Evolutionary conservation across 1,140 invertebrate genomes (phyloP), one percentile per base, ranked within the genome.

Genomic region (Bombus pascuorum): DNA sequence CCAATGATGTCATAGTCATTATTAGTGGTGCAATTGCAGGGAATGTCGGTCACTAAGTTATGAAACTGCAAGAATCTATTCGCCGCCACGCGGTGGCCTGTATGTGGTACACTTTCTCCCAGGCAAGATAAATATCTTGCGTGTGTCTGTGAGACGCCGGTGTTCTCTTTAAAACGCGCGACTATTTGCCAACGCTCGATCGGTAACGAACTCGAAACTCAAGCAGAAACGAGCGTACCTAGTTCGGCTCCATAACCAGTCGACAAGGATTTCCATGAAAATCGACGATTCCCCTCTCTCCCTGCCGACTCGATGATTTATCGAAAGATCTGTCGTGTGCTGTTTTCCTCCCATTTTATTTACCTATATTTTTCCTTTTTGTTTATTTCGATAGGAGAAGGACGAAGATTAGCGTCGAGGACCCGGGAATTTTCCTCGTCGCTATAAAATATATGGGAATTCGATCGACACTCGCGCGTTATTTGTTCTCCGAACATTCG

Each of bases 1-100:
- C 47, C 82, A 85, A 84, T 93, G 92, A 93, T 90, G 91, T 93
- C 92, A 93, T 88, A 87, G 86, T 73, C 87, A 91, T 92, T 93
- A 93, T 92, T 92, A 89, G 91, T 93, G 93, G 92, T 93, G 93
- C 92, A 93, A 93, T 93, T 92, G 74, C 79, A 80, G 87, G 92
- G 92, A 92, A 93, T 93, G 92, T 93, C 92, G 92, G 92, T 91
- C 90, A 92, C 84, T 90, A 91, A 93, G 92, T 93, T 93, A 93
- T 93, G 92, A 93, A 93, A 93, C 90, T 91, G 83, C 86, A 93
- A 87, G 92, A 93, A 93, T 93, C 90, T 90, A 92, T 93, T 92
- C 89, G 80, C 87, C 39, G 88, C 82, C 82, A 77, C 80, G 83
- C 71, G 83, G 75, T 74, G 47, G 87, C 74, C 75, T 86, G 78